Evolutionary conservation across 2,797 vertebrate species (phyloP).

Genomic region (Chaunax sp.): DNA sequence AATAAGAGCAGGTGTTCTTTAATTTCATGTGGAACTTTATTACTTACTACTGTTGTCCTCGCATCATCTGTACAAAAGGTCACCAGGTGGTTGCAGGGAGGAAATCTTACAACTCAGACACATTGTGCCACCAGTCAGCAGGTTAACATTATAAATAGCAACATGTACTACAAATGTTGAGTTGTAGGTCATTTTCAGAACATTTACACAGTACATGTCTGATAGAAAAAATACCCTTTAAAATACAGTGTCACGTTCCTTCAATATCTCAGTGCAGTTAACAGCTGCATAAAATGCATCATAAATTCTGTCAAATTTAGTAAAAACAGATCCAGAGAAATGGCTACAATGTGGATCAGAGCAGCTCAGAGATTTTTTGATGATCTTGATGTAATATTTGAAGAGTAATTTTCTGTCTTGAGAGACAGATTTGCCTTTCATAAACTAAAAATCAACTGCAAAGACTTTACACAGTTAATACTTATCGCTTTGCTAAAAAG

Average conservation of each 20-base stretch:
- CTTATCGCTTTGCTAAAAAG: neutral
- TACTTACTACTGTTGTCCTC: constrained; percentile 23
- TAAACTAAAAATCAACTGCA: neutral
- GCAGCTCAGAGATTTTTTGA: neutral
- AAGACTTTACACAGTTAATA: constrained; percentile 9
- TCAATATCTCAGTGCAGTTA: neutral
- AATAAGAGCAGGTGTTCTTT: neutral
- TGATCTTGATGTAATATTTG: neutral
- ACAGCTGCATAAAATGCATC: constrained; percentile 4
- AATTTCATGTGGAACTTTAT: constrained; percentile 50
- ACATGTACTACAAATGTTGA: constrained; percentile 57
- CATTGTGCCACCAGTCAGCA: constrained; percentile 13
- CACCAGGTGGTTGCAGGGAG: constrained; percentile 1
- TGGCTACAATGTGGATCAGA: neutral
- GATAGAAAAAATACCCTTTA: constrained; percentile 41
- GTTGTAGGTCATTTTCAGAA: constrained; percentile 57
- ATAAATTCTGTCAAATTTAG: constrained; percentile 1
- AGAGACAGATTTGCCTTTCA: neutral
- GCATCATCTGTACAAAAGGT: constrained; percentile 11
- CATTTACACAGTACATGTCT: constrained; percentile 54
- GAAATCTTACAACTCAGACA: constrained; percentile 14
- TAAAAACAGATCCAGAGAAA: neutral
- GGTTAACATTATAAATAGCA: constrained; percentile 69
- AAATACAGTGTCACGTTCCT: constrained; percentile 35
- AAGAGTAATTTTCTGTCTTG: neutral